Percentiles rank a stretch among this genome's conserved stretches.
Conservation (phyloP, 2,797 vertebrate species). For the Hozukius guyotensis region DNA sequence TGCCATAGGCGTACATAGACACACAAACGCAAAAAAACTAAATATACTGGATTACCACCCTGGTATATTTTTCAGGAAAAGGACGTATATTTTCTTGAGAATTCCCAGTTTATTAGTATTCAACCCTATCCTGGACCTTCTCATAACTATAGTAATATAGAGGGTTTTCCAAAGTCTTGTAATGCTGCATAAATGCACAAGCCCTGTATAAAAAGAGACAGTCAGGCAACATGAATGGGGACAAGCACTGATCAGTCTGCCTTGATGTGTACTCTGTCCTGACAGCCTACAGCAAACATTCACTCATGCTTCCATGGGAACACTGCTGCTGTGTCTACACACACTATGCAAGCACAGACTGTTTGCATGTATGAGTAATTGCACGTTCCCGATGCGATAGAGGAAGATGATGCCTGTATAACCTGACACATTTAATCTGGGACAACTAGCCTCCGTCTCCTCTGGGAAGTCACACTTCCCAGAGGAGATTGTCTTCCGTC, state of each 20-base stretch:
- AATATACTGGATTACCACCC: too few relatives aligned
- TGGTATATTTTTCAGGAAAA: neutral
- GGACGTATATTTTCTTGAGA: neutral
- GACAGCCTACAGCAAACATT: slow-evolving; percentile 7
- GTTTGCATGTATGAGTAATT: slow-evolving; percentile 13
- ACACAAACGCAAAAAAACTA: too few relatives aligned
- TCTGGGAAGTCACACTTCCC: slow-evolving; percentile 7
- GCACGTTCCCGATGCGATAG: neutral
- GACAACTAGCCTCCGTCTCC: slow-evolving; percentile 9
- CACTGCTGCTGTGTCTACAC: neutral
- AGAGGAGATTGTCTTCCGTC: neutral
- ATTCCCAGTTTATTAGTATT: neutral
- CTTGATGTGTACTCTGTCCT: neutral
- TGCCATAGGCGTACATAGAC: too few relatives aligned
- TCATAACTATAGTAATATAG: neutral
- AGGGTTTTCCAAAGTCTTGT: neutral
- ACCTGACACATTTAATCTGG: slow-evolving; percentile 36
- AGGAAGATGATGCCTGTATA: neutral
- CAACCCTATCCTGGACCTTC: neutral
- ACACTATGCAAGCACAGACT: neutral
- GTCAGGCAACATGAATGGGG: neutral
- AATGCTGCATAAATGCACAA: neutral
- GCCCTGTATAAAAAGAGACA: neutral
- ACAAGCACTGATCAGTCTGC: neutral
- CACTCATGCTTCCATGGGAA: neutral